Evolutionary conservation across 2,888 invertebrate genomes (phyloP).

Genomic region (Caenorhabditis afra): DNA sequence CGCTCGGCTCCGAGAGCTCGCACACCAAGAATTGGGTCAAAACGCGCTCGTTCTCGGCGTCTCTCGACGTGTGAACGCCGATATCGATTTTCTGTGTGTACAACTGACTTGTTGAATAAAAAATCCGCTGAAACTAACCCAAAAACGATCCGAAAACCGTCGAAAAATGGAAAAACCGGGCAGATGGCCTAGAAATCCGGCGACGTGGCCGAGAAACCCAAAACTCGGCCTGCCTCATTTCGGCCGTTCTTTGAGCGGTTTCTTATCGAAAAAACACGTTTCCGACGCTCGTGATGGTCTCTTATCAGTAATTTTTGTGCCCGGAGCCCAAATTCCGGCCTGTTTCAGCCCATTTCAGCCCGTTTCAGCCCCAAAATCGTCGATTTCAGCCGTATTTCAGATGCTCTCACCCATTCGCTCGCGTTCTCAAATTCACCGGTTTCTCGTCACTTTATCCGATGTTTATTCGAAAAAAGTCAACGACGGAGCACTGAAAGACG

Average conservation of each 20-base stretch:
- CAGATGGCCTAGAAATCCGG: slow-evolving; percentile 20
- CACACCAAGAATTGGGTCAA: slow-evolving; percentile 39
- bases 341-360: too few relatives aligned
- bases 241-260: slow-evolving; percentile 29
- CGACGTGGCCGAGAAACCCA: slow-evolving; percentile 11
- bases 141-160: background rate
- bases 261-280: slow-evolving; percentile 27
- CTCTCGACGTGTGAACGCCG: slow-evolving; percentile 46
- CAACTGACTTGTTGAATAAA: slow-evolving; percentile 29
- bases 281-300: slow-evolving; percentile 24
- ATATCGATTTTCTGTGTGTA: slow-evolving; percentile 9
- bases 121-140: slow-evolving; percentile 11
- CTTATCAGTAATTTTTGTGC: slow-evolving; percentile 32
- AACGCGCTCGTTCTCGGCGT: slow-evolving; percentile 53
- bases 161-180: too few relatives aligned
- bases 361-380: slow-evolving; percentile 6
- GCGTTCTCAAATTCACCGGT: slow-evolving; percentile 31
- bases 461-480: slow-evolving; percentile 59
- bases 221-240: slow-evolving; percentile 21
- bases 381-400: background rate
- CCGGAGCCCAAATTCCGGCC: too few relatives aligned
- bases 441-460: slow-evolving; percentile 48
- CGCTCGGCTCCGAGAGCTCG: slow-evolving; percentile 28
- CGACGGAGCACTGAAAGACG: slow-evolving; percentile 56
- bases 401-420: slow-evolving; percentile 34